Evolutionary conservation across 2,888 invertebrate species (phyloP), one percentile per base, ranked within the genome.

Genomic region (Scaptomyza reducta): DNA sequence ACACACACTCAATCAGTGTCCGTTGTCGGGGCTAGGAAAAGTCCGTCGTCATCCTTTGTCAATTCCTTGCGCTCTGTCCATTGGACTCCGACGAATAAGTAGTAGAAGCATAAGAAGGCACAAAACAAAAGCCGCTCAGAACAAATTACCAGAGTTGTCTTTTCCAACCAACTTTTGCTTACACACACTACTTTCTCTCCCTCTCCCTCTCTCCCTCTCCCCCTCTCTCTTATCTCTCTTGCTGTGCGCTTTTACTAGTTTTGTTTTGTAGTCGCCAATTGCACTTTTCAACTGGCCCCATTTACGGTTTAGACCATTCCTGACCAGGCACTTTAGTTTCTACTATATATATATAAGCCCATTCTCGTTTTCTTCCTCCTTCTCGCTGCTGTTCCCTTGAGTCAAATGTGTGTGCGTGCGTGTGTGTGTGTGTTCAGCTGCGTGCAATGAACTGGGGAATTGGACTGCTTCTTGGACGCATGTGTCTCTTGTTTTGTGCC

Each of bases 101-200:
- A 55, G 31, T 62, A 65, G 66, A 67, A 22, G 31, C 70, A 56
- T 72, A 78, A 83, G 71, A 77, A 60, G 73, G 77, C 73, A 77
- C 70, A 87, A 85, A 84, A 86, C 84, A 86, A 85, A 85, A 85
- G 84, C 81, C 79, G 86, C 81, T 86, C 78, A 75, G 75, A 86
- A 87, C 87, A 86, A 85, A 85, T 85, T 85, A 81, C 77, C 73
- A 69, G 81, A 86, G 75, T 79, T 79, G 87, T 86, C 87, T 81
- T 40, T 40, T 77, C 77, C 73, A 67, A 73, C 49, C 71, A 77
- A 79, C 70, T 83, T 74, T 57, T 54, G 31, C 35, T 38, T 46
- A 42, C 18, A 44, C 42, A n/a, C 42, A 5, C 18, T 38, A 27
- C 58, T 46, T 47, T 57, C 45, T 41, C 64, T 62, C 58, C 64